Conservation (phyloP, 2,888 invertebrate genomes). For the Drosophila sordidapex region DNA sequence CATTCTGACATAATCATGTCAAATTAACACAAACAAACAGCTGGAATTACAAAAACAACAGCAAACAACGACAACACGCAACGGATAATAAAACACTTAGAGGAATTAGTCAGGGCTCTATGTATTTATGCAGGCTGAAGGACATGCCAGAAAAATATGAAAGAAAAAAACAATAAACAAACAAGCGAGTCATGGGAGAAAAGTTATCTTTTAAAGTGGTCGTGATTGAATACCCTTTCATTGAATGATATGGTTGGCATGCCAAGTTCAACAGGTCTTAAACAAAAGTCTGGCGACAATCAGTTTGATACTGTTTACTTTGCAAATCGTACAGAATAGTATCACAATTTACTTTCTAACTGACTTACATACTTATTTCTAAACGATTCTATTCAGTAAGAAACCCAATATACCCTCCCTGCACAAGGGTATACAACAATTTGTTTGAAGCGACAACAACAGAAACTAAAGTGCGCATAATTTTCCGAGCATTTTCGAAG, state of each 20-base stretch:
- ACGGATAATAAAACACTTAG: slow-evolving; percentile 74
- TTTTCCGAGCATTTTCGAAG: slow-evolving; percentile 47
- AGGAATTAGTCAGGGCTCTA: slow-evolving; percentile 58
- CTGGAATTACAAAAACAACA: slow-evolving; percentile 14
- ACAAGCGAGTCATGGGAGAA: background rate
- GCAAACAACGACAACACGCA: slow-evolving; percentile 31
- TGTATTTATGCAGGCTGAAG: slow-evolving; percentile 47
- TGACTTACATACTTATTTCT: background rate
- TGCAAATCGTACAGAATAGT: background rate
- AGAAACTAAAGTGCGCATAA: slow-evolving; percentile 23
- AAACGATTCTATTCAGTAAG: background rate
- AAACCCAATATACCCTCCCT: background rate
- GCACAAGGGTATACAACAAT: background rate
- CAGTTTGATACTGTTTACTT: background rate
- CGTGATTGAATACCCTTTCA: slow-evolving; percentile 8
- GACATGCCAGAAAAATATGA: slow-evolving; percentile 17
- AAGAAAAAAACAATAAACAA: background rate
- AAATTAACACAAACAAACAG: slow-evolving; percentile 69
- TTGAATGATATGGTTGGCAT: background rate
- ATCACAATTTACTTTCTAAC: background rate
- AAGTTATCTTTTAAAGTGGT: background rate
- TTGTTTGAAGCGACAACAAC: background rate
- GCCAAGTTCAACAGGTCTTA: background rate
- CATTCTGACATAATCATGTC: slow-evolving; percentile 81
- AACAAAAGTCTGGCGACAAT: background rate